Evolutionary conservation across 2,797 vertebrate species (phyloP).

Genomic region (Rhabdomys pumilio): DNA sequence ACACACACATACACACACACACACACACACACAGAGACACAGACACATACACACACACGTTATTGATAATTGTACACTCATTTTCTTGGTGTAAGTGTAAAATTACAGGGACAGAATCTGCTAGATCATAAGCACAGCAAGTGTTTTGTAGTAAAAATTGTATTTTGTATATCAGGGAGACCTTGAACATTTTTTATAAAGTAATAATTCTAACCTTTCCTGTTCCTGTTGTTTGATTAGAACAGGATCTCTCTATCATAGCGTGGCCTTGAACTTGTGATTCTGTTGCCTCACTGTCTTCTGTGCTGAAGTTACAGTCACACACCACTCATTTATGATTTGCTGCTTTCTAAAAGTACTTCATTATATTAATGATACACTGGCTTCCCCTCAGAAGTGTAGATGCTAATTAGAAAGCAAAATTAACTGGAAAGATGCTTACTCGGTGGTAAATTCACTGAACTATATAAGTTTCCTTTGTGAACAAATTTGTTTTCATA

Average conservation of each 20-base stretch:
- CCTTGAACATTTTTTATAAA: slow-evolving; percentile 36
- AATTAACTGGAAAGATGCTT: slow-evolving; percentile 42
- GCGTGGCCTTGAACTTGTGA: not conserved
- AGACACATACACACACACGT: not conserved
- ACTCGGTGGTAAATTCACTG: slow-evolving; percentile 12
- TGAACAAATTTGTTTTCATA: slow-evolving; percentile 13
- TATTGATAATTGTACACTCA: not conserved
- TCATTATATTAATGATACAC: slow-evolving; percentile 31
- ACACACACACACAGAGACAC: not conserved
- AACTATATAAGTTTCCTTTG: not conserved
- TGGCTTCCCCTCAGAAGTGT: slow-evolving; percentile 32
- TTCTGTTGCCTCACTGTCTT: not conserved
- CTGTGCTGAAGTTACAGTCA: not conserved
- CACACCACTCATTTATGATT: slow-evolving; percentile 8
- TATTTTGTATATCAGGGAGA: not conserved
- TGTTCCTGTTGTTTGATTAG: not conserved
- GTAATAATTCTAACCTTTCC: slow-evolving; percentile 13
- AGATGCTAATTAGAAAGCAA: not conserved
- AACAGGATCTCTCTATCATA: not conserved
- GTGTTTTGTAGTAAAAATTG: not conserved
- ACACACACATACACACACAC: not conserved
- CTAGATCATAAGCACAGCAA: not conserved
- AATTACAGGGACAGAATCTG: not conserved
- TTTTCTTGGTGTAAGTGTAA: slow-evolving; percentile 19
- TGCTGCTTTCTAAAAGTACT: slow-evolving; percentile 36